Conservation (phyloP, 2,888 invertebrate species). For the Plemyria rubiginata region DNA sequence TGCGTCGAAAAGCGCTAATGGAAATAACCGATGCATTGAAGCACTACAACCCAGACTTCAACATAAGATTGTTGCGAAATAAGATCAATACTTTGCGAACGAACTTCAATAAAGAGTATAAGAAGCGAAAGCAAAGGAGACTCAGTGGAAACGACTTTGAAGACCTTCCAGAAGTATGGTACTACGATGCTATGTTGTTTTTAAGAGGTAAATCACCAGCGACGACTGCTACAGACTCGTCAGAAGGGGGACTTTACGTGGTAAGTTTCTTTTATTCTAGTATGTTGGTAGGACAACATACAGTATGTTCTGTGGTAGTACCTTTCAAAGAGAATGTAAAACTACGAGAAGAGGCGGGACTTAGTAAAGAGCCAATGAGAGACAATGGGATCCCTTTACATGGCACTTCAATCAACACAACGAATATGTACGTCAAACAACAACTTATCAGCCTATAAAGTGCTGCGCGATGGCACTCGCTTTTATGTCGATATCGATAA, state of each 20-base stretch:
- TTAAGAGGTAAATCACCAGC: conserved; percentile 5
- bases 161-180: conserved; percentile 1
- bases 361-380: too few species aligned
- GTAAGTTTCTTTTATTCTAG: not conserved
- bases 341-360: too few species aligned
- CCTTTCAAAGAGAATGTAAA: too few species aligned
- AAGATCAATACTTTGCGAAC: conserved; percentile 26
- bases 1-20: not conserved
- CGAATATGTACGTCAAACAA: too few species aligned
- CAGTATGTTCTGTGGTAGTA: too few species aligned
- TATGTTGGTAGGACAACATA: too few species aligned
- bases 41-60: conserved; percentile 14
- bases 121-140: not conserved
- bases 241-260: conserved; percentile 8
- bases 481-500: too few species aligned
- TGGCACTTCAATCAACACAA: too few species aligned
- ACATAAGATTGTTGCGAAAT: conserved; percentile 2
- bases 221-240: not conserved
- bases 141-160: not conserved
- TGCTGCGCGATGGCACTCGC: too few species aligned
- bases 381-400: too few species aligned
- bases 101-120: conserved; percentile 20
- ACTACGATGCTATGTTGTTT: conserved; percentile 10
- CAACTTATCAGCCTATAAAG: too few species aligned
- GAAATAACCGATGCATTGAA: not conserved